Percentiles rank a stretch among this genome's conserved stretches.
Evolutionary conservation across 2,797 vertebrate species (phyloP).

Genomic region (Enoplosus armatus): DNA sequence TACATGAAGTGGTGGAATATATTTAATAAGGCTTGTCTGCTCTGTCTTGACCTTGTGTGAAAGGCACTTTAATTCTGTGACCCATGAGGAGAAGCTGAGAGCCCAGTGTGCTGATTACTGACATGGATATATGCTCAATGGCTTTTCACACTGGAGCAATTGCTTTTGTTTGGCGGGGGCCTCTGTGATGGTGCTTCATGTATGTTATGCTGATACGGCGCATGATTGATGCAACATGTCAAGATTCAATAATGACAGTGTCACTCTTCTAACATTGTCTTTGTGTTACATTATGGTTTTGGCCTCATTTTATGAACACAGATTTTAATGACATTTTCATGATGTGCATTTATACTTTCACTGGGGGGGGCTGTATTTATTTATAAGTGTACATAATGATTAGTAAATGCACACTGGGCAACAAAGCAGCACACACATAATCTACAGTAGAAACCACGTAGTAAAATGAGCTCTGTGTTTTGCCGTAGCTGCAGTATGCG

Average conservation of each 20-base stretch:
- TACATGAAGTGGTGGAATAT: conserved; percentile 75
- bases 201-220: conserved; percentile 51
- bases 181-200: conserved; percentile 38
- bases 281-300: conserved; percentile 46
- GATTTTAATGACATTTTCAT: conserved; percentile 58
- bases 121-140: conserved; percentile 61
- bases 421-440: conserved; percentile 19
- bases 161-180: conserved; percentile 50
- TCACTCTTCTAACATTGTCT: conserved; percentile 53
- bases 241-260: conserved; percentile 65
- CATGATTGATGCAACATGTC: conserved; percentile 69
- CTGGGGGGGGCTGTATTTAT: conserved; percentile 8
- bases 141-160: conserved; percentile 60
- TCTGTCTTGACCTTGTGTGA: conserved; percentile 81
- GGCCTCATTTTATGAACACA: conserved; percentile 50
- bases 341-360: conserved; percentile 39
- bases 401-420: conserved; percentile 32
- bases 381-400: conserved; percentile 38
- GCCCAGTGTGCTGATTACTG: conserved; percentile 73
- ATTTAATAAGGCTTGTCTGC: conserved; percentile 78
- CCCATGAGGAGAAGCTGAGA: conserved; percentile 68
- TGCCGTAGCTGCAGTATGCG: conserved; percentile 57
- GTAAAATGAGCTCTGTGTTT: conserved; percentile 55
- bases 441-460: conserved; percentile 18
- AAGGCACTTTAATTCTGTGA: conserved; percentile 80